A percentile compares a stretch with the other conserved stretches of the same genome.
Conservation (phyloP, 2,797 vertebrate genomes). For the Valencia hispanica region DNA sequence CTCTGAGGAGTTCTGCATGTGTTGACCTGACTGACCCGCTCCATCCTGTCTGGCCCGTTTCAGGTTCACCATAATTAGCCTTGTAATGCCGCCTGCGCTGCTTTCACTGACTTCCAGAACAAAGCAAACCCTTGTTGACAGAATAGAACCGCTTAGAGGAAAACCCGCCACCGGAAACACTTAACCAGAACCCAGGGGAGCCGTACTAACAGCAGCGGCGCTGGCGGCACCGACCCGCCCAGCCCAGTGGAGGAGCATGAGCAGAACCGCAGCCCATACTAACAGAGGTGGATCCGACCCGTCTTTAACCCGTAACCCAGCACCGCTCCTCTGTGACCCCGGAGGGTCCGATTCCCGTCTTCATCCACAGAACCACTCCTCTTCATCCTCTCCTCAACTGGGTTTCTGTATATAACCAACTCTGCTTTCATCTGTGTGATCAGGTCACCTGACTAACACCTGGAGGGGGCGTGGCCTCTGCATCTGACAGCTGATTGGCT, state of each 20-base stretch:
- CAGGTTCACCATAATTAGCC: conserved; percentile 94
- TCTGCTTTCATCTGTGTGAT: neutral
- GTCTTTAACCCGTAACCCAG: neutral
- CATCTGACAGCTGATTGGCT: neutral
- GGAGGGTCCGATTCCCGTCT: conserved; percentile 2
- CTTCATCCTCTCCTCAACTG: neutral
- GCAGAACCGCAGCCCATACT: conserved; percentile 83
- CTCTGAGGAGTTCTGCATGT: neutral
- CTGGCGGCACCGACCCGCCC: conserved; percentile 72
- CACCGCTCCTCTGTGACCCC: neutral
- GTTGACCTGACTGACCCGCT: conserved; percentile 79
- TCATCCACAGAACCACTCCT: neutral
- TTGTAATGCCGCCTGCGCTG: conserved; percentile 94
- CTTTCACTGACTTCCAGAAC: conserved; percentile 95
- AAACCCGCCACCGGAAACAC: conserved; percentile 87
- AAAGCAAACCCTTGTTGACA: conserved; percentile 86
- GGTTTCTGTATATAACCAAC: neutral
- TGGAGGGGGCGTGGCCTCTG: conserved; percentile 44
- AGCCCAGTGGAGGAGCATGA: conserved; percentile 21
- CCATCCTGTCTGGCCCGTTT: conserved; percentile 93
- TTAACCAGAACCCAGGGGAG: conserved; percentile 83
- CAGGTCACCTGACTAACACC: conserved; percentile 22
- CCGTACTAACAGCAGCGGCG: conserved; percentile 89
- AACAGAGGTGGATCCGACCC: conserved; percentile 81
- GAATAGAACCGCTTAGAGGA: conserved; percentile 88